Percentiles rank a stretch among this genome's conserved stretches.
Conservation (phyloP, 1,140 invertebrate species). For the Anadara kagoshimensis region DNA sequence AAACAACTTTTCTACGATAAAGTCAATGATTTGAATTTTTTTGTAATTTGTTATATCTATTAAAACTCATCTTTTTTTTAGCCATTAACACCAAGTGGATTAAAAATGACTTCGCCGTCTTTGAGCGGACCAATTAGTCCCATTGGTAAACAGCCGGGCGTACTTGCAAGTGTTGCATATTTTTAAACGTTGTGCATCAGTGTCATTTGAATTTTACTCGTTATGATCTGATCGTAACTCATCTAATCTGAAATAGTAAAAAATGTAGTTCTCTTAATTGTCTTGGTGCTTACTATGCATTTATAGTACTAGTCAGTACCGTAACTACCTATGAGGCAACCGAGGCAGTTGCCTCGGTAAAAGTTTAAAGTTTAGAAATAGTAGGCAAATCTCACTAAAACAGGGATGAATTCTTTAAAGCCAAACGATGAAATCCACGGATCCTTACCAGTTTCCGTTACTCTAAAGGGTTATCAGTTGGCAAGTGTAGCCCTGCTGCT, state of each 20-base stretch:
- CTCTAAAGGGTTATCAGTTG: no score
- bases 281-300: no score
- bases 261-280: no score
- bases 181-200: constrained; percentile 21
- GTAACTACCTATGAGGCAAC: no score
- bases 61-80: constrained; percentile 28
- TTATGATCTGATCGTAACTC: constrained; percentile 30
- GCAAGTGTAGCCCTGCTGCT: no score
- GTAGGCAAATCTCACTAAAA: no score
- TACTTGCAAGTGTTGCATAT: not conserved
- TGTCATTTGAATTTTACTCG: constrained; percentile 6
- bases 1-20: constrained; percentile 27
- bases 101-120: constrained; percentile 32
- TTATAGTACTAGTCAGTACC: no score
- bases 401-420: no score
- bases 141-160: constrained; percentile 23
- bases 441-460: no score
- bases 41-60: constrained; percentile 36
- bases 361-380: no score
- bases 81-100: constrained; percentile 5
- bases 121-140: constrained; percentile 26
- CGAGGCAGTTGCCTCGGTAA: no score
- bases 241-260: constrained; percentile 7
- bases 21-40: constrained; percentile 28
- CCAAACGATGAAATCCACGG: no score